Conservation (phyloP, 1,140 invertebrate genomes). For the Pogonomyrmex californicus region DNA sequence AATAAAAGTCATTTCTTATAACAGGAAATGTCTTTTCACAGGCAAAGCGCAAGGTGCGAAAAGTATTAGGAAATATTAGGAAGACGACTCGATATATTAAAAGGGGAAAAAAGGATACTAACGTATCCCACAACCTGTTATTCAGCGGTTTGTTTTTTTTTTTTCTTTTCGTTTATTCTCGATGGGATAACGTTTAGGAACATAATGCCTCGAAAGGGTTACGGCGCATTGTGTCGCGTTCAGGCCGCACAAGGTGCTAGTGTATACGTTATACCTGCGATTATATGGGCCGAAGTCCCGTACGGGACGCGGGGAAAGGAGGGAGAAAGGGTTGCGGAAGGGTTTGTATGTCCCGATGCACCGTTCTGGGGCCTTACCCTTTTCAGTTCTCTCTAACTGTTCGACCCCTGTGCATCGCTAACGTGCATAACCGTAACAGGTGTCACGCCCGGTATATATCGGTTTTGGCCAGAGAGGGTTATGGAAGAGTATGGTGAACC, state of each 20-base stretch:
- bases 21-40: not conserved
- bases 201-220: slow-evolving; percentile 82
- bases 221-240: slow-evolving; percentile 71
- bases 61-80: slow-evolving; percentile 40
- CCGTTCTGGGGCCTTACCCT: slow-evolving; percentile 74
- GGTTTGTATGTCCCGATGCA: slow-evolving; percentile 47
- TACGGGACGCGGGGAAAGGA: slow-evolving; percentile 32
- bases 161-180: not conserved
- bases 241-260: slow-evolving; percentile 63
- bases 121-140: slow-evolving; percentile 73
- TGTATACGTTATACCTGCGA: slow-evolving; percentile 78
- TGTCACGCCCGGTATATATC: slow-evolving; percentile 36
- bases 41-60: slow-evolving; percentile 17
- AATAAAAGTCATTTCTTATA: not conserved
- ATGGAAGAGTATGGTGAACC: slow-evolving; percentile 57
- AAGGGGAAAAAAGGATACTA: slow-evolving; percentile 68
- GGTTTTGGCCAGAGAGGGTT: slow-evolving; percentile 59
- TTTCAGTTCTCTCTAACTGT: slow-evolving; percentile 76
- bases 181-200: slow-evolving; percentile 73
- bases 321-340: slow-evolving; percentile 71
- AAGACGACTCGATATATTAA: slow-evolving; percentile 1
- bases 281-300: not conserved
- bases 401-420: slow-evolving; percentile 59
- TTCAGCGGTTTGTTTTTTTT: slow-evolving; percentile 63
- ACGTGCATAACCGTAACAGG: slow-evolving; percentile 71